These are phyloP conservation scores for Actinernus sp. DNA, from an alignment of 92 coral and sea anemone genomes.

Conservation along the genomic window DNA sequence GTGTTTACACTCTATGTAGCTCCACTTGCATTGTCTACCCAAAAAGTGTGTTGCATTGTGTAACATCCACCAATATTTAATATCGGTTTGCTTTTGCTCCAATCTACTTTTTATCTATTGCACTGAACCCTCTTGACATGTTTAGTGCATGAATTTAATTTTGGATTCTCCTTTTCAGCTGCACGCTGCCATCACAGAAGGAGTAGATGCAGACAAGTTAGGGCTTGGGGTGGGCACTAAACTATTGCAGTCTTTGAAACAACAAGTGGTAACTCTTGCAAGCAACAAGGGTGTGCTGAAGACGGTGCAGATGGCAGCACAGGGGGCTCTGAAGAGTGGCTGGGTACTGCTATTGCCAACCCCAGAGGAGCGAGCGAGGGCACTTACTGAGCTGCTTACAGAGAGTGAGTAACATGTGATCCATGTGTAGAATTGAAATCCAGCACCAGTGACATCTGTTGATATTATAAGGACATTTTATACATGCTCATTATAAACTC, in stretches of 20 bases:
- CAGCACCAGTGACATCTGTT: background rate
- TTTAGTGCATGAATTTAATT: too few species aligned
- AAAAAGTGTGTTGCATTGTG: too few species aligned
- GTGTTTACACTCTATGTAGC: background rate
- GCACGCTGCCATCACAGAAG: slow-evolving; percentile 95
- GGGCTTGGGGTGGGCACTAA: slow-evolving; percentile 99
- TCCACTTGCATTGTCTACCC: background rate
- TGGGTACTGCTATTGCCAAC: slow-evolving; percentile 97
- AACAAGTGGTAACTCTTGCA: slow-evolving; percentile 96
- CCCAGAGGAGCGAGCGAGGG: slow-evolving; percentile 95
- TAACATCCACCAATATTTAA: too few species aligned
- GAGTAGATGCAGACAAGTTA: slow-evolving; percentile 80
- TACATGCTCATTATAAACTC: too few species aligned
- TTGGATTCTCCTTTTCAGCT: slow-evolving; percentile 63
- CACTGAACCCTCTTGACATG: too few species aligned
- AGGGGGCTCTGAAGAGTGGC: slow-evolving; percentile 94
- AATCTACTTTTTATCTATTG: too few species aligned
- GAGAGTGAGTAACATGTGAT: slow-evolving; percentile 63
- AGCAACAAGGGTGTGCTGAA: slow-evolving; percentile 95
- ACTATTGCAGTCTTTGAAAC: slow-evolving; percentile 93
- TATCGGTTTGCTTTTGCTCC: too few species aligned
- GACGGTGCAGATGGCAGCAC: slow-evolving; percentile 96
- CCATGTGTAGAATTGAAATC: background rate
- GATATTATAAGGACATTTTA: too few species aligned
- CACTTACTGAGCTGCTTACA: slow-evolving; percentile 87